Evolutionary conservation across 35 echinoderm and acorn worm genomes (phyloP).

Genomic region (Lytechinus variegatus): DNA sequence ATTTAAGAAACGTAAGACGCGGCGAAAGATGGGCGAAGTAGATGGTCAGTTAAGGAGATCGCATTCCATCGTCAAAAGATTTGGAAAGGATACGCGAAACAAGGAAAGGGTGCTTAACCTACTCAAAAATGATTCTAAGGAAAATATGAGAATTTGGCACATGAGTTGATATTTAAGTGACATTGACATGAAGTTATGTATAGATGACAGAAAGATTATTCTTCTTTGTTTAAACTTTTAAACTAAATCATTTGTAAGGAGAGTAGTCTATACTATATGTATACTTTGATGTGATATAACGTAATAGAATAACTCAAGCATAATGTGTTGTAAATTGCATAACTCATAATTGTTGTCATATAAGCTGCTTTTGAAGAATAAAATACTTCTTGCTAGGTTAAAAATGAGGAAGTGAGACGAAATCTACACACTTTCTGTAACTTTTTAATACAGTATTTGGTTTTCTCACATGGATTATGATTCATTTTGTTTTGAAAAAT

Average conservation of each 20-base stretch:
- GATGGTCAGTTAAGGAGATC: conserved; percentile 3
- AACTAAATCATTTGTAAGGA: background rate
- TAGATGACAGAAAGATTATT: background rate
- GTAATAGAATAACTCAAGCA: background rate
- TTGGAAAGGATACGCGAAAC: background rate
- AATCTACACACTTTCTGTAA: no score
- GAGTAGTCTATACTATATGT: background rate
- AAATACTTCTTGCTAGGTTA: background rate
- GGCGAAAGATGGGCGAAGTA: background rate
- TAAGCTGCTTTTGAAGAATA: background rate
- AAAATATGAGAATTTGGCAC: background rate
- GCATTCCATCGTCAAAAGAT: background rate
- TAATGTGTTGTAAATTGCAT: background rate
- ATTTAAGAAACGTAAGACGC: conserved; percentile 19
- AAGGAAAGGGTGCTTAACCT: background rate
- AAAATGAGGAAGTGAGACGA: no score
- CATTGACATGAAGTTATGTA: background rate
- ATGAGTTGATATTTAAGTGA: background rate
- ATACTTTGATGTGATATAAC: background rate
- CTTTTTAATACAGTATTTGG: no score
- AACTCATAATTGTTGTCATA: background rate
- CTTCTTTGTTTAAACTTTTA: background rate
- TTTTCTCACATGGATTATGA: no score
- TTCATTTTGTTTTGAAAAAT: no score
- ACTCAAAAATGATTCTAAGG: background rate